Evolutionary conservation across 2,797 vertebrate genomes (phyloP), one percentile per base, ranked within the genome.

Genomic region (Sitta carolinensis): DNA sequence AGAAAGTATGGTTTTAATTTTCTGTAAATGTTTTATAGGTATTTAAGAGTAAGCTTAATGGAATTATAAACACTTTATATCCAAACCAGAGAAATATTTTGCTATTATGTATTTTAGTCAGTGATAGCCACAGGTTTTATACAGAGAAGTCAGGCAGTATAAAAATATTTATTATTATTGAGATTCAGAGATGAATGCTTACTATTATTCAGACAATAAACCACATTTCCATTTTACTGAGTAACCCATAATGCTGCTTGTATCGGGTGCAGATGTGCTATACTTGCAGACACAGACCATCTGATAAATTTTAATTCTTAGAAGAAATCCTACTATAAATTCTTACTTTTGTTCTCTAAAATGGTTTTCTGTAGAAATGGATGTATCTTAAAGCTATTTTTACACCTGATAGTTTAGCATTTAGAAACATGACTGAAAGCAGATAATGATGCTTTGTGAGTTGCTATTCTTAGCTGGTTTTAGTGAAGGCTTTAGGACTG

Each of bases 71-170:
- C 7, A 8, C 36, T 93, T 91, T 74, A 4, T 92, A 76, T 38
- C 21, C 27, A 62, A 74, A 21, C 15, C 36, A 89, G 43, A 79
- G 51, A 93, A 87, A n/a, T 69, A 87, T 89, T 96, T 96, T 96
- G 43, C 13, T 75, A 75, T 29, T 90, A 32, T 25, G 9, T 84
- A 63, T 95, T 93, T 94, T 75, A 73, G 51, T 81, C 50, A 69
- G 45, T 63, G 91, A 29, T 84, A 84, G 85, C 40, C 57, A 74
- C 14, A 43, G 30, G 11, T 84, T 95, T 96, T 83, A 45, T 67
- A 91, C 15, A 23, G 42, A 55, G 26, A 84, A 73, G 7, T n/a
- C 38, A 75, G n/a, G 32, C n/a, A 63, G 20, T 38, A n/a, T 47
- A 48, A 77, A 50, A 77, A 80, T 43, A 48, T 40, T 13, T 72